Percentiles rank a stretch among this genome's conserved stretches.
These are phyloP conservation scores for Cosmorhoe ocellata DNA, from an alignment of 2,888 invertebrate species.

Conservation along the genomic window DNA sequence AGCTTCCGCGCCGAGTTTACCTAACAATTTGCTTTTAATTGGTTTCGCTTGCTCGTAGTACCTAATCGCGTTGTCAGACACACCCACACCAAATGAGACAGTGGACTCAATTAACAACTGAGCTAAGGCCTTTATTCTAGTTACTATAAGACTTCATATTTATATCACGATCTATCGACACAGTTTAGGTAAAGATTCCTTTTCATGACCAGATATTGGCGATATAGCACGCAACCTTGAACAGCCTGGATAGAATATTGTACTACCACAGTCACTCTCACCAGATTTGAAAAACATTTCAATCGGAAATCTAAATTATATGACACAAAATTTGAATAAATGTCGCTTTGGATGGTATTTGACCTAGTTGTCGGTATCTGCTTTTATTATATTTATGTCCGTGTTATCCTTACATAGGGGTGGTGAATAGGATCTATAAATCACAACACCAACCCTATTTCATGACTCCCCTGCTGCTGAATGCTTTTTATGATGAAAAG, in stretches of 20 bases:
- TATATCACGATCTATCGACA: no score
- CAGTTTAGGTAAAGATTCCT: no score
- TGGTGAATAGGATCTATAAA: conserved; percentile 28
- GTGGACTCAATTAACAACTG: conserved; percentile 12
- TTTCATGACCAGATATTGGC: no score
- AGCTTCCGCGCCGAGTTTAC: conserved; percentile 61
- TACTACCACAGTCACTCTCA: no score
- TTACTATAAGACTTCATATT: no score
- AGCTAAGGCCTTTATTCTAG: background rate
- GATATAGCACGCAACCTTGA: no score
- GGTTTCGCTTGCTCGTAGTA: conserved; percentile 47
- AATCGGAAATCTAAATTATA: no score
- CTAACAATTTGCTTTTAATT: conserved; percentile 72
- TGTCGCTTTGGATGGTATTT: conserved; percentile 24
- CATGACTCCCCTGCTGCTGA: conserved; percentile 3
- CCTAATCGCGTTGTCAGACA: conserved; percentile 18
- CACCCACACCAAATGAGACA: conserved; percentile 13
- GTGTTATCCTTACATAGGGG: conserved; percentile 26
- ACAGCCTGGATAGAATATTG: no score
- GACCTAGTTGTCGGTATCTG: conserved; percentile 25
- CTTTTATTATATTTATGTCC: conserved; percentile 14
- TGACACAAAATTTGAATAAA: no score
- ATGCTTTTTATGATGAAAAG: conserved; percentile 20
- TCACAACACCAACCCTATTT: conserved; percentile 25
- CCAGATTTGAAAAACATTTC: no score